Evolutionary conservation across 1,140 invertebrate genomes (phyloP).

Genomic region (Aphelenchoides avenae): DNA sequence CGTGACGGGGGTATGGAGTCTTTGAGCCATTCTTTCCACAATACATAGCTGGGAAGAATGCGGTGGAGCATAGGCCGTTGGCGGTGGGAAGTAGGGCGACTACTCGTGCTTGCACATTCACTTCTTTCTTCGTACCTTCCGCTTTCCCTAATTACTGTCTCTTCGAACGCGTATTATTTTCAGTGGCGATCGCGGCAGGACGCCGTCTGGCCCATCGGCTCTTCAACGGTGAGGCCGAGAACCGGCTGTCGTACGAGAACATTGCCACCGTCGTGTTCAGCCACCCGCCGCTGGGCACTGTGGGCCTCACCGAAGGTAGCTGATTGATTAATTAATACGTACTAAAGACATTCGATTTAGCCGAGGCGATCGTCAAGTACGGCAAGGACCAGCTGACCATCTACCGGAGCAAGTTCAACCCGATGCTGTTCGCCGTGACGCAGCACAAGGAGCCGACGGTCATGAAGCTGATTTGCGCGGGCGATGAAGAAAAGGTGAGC

Average conservation of each 20-base stretch:
- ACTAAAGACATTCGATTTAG: constrained; percentile 57
- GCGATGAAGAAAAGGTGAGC: constrained; percentile 63
- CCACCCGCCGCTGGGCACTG: constrained; percentile 65
- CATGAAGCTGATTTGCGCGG: constrained; percentile 63
- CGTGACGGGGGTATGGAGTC: too few species aligned
- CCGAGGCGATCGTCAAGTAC: constrained; percentile 62
- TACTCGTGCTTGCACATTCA: too few species aligned
- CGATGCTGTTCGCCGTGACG: constrained; percentile 64
- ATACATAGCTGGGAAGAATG: too few species aligned
- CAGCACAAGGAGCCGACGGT: constrained; percentile 61
- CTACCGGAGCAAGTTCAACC: constrained; percentile 63
- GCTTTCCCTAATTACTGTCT: too few species aligned
- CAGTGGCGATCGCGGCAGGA: constrained; percentile 66
- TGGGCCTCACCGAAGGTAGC: constrained; percentile 65
- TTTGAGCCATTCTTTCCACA: constrained; percentile 12
- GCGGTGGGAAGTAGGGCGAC: too few species aligned
- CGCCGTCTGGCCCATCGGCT: constrained; percentile 63
- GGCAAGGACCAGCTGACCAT: constrained; percentile 63
- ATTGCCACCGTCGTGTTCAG: constrained; percentile 66
- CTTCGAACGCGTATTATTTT: too few species aligned
- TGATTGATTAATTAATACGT: constrained; percentile 25
- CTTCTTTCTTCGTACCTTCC: too few species aligned
- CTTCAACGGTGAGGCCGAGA: constrained; percentile 62
- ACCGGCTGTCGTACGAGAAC: constrained; percentile 63
- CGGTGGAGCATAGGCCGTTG: too few species aligned